A percentile compares a stretch with the other conserved stretches of the same genome.
These are phyloP conservation scores for Hydractinia echinata DNA, from an alignment of 30 jellyfish, hydroid and myxozoan species.

Conservation along the genomic window DNA sequence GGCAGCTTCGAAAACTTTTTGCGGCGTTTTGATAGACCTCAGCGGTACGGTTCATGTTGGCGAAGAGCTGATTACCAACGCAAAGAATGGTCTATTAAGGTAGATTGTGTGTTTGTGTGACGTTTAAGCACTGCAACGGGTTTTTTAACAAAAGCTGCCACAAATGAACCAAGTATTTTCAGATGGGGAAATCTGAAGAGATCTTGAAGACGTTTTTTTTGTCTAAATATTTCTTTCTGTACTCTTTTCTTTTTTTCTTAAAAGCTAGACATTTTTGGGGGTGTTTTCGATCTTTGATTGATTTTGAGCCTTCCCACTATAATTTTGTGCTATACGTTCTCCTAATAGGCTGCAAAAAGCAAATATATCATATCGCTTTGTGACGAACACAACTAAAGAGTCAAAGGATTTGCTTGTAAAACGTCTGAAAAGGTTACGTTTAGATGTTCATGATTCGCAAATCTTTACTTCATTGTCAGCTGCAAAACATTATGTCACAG, in stretches of 20 bases:
- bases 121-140: too few species aligned
- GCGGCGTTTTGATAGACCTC: neutral
- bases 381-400: slow-evolving; percentile 40
- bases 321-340: neutral
- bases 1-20: too few species aligned
- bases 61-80: neutral
- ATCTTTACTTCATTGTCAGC: slow-evolving; percentile 26
- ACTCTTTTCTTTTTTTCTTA: too few species aligned
- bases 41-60: slow-evolving; percentile 18
- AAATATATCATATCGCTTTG: slow-evolving; percentile 3
- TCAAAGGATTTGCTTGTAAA: neutral
- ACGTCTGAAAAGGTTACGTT: slow-evolving; percentile 20
- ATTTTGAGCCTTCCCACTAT: neutral
- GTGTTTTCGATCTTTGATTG: neutral
- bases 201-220: too few species aligned
- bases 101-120: too few species aligned
- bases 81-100: neutral
- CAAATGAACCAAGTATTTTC: too few species aligned
- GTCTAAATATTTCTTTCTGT: too few species aligned
- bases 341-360: neutral
- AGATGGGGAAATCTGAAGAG: too few species aligned
- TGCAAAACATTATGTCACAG: slow-evolving; percentile 6
- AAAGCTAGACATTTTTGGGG: too few species aligned
- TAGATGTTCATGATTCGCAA: neutral
- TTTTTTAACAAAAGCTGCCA: too few species aligned